Evolutionary conservation across 2,888 invertebrate species (phyloP), one percentile per base, ranked within the genome.

Genomic region (Eristalinus sepulchralis): DNA sequence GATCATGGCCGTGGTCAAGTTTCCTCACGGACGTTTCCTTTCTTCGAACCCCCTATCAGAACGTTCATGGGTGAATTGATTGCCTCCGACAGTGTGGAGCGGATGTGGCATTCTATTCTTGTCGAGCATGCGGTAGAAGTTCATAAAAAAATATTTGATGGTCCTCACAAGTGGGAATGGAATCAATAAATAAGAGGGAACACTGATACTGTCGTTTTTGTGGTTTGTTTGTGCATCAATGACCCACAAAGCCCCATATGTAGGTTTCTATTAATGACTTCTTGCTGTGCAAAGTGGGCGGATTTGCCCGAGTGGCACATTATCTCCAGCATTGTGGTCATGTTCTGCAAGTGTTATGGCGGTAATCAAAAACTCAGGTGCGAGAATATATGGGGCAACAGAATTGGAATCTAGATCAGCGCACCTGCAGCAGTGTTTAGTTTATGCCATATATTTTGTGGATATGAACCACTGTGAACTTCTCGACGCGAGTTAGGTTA

Each of bases 61-160:
- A 31, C 39, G 24, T 13, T 10, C 4, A 22, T 53, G 70, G 63
- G 68, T 78, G 63, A 78, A 78, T 70, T 78, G 57, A 78, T 78
- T 36, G 68, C 27, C 27, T 31, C 62, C 57, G 63, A 20, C 55
- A 55, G 55, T 34, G 22, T 33, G 20, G 36, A 70, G 55, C 78
- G 78, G 70, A 70, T 78, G 63, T 55, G 53, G 62, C 31, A 10
- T 13, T 77, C 47, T 59, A 62, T 70, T n/a, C 39, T 20, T 39
- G 66, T 66, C 27, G 36, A 22, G 47, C 27, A 20, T 31, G 36
- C 53, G 67, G 76, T 13, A 17, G 17, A 33, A 31, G 75, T 34
- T 60, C 27, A 67, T 53, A 76, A 59, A 66, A n/a, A 76, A 67
- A 68, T 55, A 70, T 55, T 78, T 78, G 63, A 78, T 39, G 27